A percentile compares a stretch with the other conserved stretches of the same genome.
Evolutionary conservation across 2,888 invertebrate genomes (phyloP).

Genomic region (Eilema sororculum): DNA sequence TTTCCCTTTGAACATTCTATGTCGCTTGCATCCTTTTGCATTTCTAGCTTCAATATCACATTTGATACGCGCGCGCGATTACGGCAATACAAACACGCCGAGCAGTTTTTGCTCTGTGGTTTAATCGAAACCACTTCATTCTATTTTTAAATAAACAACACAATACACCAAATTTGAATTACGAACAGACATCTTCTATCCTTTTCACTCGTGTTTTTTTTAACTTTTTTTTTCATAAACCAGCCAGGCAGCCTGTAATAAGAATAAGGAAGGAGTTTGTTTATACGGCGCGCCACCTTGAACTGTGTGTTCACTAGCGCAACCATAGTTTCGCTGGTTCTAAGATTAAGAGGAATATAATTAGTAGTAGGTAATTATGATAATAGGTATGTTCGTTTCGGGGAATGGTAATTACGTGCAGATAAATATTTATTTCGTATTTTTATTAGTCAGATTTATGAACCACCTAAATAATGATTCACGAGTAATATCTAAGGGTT

Average conservation of each 20-base stretch:
- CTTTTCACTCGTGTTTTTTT: neutral
- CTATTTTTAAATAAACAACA: neutral
- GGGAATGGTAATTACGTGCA: neutral
- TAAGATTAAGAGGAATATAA: constrained; percentile 7
- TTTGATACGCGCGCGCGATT: neutral
- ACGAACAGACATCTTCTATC: constrained; percentile 13
- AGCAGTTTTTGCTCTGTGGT: neutral
- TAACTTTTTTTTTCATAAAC: constrained; percentile 24
- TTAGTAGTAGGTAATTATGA: constrained; percentile 4
- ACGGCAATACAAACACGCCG: neutral
- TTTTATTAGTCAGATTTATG: neutral
- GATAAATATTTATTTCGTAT: neutral
- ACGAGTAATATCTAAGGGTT: no score
- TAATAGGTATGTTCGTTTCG: constrained; percentile 3
- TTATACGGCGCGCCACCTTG: constrained; percentile 41
- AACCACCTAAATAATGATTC: no score
- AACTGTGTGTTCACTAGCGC: constrained; percentile 32
- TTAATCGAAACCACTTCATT: neutral
- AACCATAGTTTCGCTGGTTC: constrained; percentile 17
- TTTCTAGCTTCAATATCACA: neutral
- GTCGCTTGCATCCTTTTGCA: no score
- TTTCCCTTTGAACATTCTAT: neutral
- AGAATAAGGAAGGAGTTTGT: constrained; percentile 39
- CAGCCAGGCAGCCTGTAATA: constrained; percentile 13
- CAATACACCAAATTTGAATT: constrained; percentile 10